phyloP scores from a whole-genome alignment of 2,888 invertebrate species.

The Nymphalis polychloros region DNA sequence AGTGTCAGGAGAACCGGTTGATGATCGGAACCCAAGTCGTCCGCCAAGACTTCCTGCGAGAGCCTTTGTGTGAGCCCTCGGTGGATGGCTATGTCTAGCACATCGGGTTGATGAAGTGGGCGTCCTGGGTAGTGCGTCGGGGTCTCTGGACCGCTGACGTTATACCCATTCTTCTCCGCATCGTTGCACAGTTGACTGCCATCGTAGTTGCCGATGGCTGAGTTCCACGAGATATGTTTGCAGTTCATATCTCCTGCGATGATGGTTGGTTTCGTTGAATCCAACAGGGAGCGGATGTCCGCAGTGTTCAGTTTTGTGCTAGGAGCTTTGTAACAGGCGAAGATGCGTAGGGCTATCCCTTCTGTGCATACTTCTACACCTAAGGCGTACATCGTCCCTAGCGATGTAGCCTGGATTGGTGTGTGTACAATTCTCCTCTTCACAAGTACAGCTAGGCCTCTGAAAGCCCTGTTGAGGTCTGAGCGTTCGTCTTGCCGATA shows the following conservation, averaged over 20 bases:
- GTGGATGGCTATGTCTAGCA: constrained; percentile 29
- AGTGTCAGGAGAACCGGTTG: not conserved
- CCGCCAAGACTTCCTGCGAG: not conserved
- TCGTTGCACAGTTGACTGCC: constrained; percentile 23
- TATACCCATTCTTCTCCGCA: constrained; percentile 23
- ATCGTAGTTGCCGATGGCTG: not conserved
- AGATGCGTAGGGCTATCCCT: constrained; percentile 7
- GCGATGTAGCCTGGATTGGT: not conserved
- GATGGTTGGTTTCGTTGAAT: constrained; percentile 8
- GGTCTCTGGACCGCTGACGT: constrained; percentile 22
- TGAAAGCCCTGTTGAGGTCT: no score
- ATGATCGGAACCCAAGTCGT: not conserved
- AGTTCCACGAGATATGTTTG: constrained; percentile 35
- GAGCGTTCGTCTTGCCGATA: not conserved
- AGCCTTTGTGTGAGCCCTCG: not conserved
- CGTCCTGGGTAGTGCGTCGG: constrained; percentile 24
- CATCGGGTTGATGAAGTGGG: not conserved
- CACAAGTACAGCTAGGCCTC: constrained; percentile 28
- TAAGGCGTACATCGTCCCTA: constrained; percentile 15
- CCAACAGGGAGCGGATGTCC: constrained; percentile 1
- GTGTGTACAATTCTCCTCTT: constrained; percentile 28
- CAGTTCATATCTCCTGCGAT: constrained; percentile 28
- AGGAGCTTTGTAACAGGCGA: constrained; percentile 31
- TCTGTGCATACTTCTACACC: constrained; percentile 18
- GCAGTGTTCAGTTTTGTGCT: not conserved